Evolutionary conservation across 1,140 invertebrate genomes (phyloP).

Genomic region (Hirudo medicinalis): DNA sequence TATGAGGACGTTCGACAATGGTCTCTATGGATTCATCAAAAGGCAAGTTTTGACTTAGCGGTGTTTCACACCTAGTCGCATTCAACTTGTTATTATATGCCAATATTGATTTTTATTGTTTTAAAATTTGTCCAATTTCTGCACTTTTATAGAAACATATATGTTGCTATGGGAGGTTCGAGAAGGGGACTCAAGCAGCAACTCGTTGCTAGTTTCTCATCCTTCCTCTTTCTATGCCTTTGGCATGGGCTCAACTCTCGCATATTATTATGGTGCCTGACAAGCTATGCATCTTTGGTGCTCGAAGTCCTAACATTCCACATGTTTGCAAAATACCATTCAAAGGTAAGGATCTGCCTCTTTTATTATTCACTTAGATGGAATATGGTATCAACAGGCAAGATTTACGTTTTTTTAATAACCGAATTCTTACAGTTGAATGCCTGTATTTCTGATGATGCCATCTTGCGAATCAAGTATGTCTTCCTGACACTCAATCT

Average conservation of each 20-base stretch:
- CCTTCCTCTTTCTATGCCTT: background rate
- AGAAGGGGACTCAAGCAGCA: background rate
- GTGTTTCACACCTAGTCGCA: too few species aligned
- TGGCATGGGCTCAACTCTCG: background rate
- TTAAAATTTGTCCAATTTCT: background rate
- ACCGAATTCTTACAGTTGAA: too few species aligned
- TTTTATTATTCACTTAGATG: too few species aligned
- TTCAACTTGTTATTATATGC: background rate
- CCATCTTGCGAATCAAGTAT: too few species aligned
- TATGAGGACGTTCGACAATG: background rate
- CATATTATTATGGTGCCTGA: background rate
- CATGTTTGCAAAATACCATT: too few species aligned
- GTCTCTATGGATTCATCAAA: slow-evolving; percentile 2
- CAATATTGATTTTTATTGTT: too few species aligned
- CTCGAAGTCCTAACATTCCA: background rate
- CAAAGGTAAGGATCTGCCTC: too few species aligned
- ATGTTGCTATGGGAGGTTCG: background rate
- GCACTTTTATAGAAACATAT: background rate
- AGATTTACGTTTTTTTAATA: too few species aligned
- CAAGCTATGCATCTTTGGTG: background rate
- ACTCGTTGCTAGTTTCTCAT: background rate
- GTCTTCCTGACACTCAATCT: too few species aligned
- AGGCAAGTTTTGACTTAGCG: background rate
- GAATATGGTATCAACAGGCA: too few species aligned
- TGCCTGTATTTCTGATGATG: too few species aligned